Conservation (phyloP, 2,797 vertebrate species). For the Lagothrix lagotricha region DNA sequence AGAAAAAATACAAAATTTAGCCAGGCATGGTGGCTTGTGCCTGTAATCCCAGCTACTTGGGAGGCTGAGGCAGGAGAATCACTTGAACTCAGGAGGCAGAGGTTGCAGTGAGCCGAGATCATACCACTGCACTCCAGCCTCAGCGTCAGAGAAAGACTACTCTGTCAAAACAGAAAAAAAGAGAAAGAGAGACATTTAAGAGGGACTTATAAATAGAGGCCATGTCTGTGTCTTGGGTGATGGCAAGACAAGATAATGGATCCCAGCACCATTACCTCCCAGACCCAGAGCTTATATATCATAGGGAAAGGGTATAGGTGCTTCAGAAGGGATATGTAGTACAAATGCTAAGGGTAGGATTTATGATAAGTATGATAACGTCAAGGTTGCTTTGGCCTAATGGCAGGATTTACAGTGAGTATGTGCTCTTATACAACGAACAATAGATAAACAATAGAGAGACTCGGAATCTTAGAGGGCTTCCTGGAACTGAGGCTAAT, state of each 20-base stretch:
- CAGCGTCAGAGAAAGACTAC: no score
- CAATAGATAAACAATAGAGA: background rate
- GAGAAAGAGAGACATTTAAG: background rate
- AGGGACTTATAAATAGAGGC: background rate
- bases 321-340: background rate
- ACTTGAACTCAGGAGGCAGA: no score
- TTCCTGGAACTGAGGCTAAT: background rate
- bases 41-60: no score
- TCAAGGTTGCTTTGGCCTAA: background rate
- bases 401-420: background rate
- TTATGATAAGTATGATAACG: background rate
- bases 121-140: no score
- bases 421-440: background rate
- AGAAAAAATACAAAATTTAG: background rate
- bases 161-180: no score
- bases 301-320: background rate
- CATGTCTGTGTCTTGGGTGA: background rate
- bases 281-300: background rate
- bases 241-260: background rate
- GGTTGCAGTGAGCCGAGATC: no score
- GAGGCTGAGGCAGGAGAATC: no score
- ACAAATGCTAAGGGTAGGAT: background rate
- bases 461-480: background rate
- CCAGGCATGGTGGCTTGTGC: no score
- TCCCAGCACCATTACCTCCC: background rate